Evolutionary conservation across 2,888 invertebrate species (phyloP).

Genomic region (Callosobruchus maculatus): DNA sequence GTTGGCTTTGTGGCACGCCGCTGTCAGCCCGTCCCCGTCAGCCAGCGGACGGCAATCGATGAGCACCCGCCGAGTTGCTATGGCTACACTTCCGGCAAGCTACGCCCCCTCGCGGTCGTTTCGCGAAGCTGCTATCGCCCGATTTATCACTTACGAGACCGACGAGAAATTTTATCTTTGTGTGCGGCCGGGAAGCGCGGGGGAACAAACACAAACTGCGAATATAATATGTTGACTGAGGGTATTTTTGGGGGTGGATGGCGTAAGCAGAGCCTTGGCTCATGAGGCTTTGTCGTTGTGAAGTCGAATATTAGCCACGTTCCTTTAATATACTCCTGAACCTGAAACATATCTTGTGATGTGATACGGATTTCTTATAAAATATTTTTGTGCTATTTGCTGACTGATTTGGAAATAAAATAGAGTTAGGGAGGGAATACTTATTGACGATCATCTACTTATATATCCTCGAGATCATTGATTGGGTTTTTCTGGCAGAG

Average conservation of each 20-base stretch:
- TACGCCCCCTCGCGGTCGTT: slow-evolving; percentile 38
- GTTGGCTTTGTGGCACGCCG: neutral
- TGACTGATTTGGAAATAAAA: too few species aligned
- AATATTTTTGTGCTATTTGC: too few species aligned
- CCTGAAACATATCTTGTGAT: too few species aligned
- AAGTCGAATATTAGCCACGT: too few species aligned
- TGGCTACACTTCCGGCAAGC: slow-evolving; percentile 63
- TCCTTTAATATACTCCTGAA: too few species aligned
- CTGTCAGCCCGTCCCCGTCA: neutral
- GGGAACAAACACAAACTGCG: neutral
- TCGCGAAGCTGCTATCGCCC: slow-evolving; percentile 16
- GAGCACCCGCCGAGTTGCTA: slow-evolving; percentile 58
- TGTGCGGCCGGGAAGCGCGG: neutral
- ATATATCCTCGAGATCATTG: too few species aligned
- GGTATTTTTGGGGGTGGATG: neutral
- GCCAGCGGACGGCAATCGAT: slow-evolving; percentile 57
- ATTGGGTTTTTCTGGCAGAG: too few species aligned
- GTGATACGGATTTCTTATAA: too few species aligned
- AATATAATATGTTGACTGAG: neutral
- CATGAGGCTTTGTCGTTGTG: too few species aligned
- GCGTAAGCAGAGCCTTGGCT: neutral
- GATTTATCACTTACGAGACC: neutral
- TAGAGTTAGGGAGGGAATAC: too few species aligned
- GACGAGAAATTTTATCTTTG: neutral
- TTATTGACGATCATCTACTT: too few species aligned